Evolutionary conservation across 2,888 invertebrate genomes (phyloP).

Genomic region (Hypolimnas misippus): DNA sequence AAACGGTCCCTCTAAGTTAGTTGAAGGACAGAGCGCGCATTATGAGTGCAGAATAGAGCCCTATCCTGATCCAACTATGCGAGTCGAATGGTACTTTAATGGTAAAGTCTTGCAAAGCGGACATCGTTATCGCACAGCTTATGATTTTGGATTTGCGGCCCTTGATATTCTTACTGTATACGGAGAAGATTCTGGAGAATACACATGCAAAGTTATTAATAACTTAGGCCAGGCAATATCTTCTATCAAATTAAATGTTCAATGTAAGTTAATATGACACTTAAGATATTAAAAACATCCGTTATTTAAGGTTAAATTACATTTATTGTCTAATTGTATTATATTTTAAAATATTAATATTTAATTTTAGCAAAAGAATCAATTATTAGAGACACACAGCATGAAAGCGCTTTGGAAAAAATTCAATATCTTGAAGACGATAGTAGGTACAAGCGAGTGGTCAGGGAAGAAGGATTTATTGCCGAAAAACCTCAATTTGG

Average conservation of each 20-base stretch:
- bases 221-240: conserved; percentile 92
- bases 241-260: conserved; percentile 91
- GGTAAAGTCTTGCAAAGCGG: conserved; percentile 94
- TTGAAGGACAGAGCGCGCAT: conserved; percentile 95
- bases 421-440: conserved; percentile 96
- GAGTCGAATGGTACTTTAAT: conserved; percentile 97
- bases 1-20: conserved; percentile 92
- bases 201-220: conserved; percentile 94
- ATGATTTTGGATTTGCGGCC: conserved; percentile 98
- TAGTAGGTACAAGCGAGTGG: conserved; percentile 88
- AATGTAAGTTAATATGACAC: conserved; percentile 85
- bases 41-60: conserved; percentile 97
- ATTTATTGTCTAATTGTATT: background rate
- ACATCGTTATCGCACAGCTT: conserved; percentile 96
- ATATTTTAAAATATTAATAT: background rate
- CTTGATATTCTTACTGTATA: conserved; percentile 97
- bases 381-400: conserved; percentile 95
- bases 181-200: conserved; percentile 96
- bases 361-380: conserved; percentile 88
- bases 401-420: conserved; percentile 95
- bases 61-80: conserved; percentile 94
- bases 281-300: background rate
- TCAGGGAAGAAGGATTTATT: conserved; percentile 89
- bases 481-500: conserved; percentile 96
- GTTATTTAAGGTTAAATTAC: background rate